phyloP scores from a whole-genome alignment of 2,888 invertebrate species.

The Carcina quercana region DNA sequence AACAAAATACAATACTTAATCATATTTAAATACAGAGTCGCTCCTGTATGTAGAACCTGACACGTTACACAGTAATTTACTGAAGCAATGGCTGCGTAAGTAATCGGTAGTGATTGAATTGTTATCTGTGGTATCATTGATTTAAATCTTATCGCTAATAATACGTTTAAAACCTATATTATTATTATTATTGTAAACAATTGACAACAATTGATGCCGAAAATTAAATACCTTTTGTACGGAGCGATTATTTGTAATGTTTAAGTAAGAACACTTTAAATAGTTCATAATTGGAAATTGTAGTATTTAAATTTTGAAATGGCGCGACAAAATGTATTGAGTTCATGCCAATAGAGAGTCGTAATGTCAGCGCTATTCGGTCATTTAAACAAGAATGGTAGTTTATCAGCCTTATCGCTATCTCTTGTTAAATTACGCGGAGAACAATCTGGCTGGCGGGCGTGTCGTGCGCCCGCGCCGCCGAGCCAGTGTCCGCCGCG shows the following conservation, averaged over 20 bases:
- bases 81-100: slow-evolving; percentile 24
- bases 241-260: too few species aligned
- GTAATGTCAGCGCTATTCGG: slow-evolving; percentile 18
- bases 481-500: slow-evolving; percentile 26
- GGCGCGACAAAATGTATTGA: too few species aligned
- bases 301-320: not conserved
- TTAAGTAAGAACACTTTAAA: too few species aligned
- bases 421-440: slow-evolving; percentile 63
- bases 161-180: not conserved
- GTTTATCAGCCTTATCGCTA: slow-evolving; percentile 70
- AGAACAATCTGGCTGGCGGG: slow-evolving; percentile 49
- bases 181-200: not conserved
- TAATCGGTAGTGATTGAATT: slow-evolving; percentile 26
- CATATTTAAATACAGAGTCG: slow-evolving; percentile 1
- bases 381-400: slow-evolving; percentile 30
- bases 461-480: slow-evolving; percentile 38
- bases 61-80: slow-evolving; percentile 1
- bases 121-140: slow-evolving; percentile 24
- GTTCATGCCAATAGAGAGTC: slow-evolving; percentile 4
- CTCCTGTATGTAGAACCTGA: not conserved
- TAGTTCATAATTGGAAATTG: too few species aligned
- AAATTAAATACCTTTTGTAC: too few species aligned
- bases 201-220: not conserved
- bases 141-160: slow-evolving; percentile 31
- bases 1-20: slow-evolving; percentile 3